Evolutionary conservation across 2,888 invertebrate genomes (phyloP).

Genomic region (Apodemia mormo): DNA sequence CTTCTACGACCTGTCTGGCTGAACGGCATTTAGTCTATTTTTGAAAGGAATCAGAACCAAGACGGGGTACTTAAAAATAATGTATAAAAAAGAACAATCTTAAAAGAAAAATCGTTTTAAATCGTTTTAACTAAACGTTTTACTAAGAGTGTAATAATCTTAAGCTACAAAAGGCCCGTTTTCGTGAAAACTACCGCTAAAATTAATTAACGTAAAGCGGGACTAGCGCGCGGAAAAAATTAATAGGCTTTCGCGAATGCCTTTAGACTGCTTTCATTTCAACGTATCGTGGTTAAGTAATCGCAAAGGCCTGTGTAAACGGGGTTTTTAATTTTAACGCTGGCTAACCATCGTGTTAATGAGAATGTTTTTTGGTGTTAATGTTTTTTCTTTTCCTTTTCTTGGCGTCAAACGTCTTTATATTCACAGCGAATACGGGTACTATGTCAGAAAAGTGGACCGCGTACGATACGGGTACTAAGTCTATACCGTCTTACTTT

Average conservation of each 20-base stretch:
- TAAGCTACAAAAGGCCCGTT: background rate
- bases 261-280: background rate
- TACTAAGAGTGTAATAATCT: background rate
- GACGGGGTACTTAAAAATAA: too few relatives aligned
- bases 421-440: too few relatives aligned
- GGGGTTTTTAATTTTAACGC: background rate
- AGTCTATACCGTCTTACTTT: too few relatives aligned
- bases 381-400: too few relatives aligned
- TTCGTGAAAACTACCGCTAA: background rate
- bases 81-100: too few relatives aligned
- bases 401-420: too few relatives aligned
- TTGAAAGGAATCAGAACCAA: too few relatives aligned
- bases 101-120: background rate
- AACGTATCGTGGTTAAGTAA: slow-evolving; percentile 11
- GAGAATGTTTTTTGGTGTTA: too few relatives aligned
- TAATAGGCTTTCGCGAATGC: slow-evolving; percentile 10
- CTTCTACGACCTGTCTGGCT: too few relatives aligned
- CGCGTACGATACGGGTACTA: too few relatives aligned
- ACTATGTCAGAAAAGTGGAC: too few relatives aligned
- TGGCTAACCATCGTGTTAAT: slow-evolving; percentile 10
- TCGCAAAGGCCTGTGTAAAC: background rate
- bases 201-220: slow-evolving; percentile 4
- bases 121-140: background rate
- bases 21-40: too few relatives aligned
- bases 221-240: background rate